Conservation (phyloP, 35 echinoderm and acorn worm genomes). For the Ophioderma brevispina region DNA sequence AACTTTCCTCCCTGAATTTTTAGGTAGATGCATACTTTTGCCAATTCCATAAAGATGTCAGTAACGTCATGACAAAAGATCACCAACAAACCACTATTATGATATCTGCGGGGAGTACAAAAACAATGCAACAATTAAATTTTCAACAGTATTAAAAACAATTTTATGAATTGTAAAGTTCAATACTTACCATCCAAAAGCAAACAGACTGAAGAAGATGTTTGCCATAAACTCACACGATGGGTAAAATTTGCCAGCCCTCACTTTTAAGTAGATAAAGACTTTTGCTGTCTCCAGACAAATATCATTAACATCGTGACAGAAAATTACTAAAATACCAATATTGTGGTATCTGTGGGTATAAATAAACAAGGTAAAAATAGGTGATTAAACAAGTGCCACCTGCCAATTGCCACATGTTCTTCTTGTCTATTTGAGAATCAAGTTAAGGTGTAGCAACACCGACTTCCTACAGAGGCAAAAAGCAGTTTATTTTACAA, state of each 20-base stretch:
- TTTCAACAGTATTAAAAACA: neutral
- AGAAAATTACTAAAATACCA: constrained; percentile 89
- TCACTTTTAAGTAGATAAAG: constrained; percentile 79
- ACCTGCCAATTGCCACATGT: too few relatives aligned
- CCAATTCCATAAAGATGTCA: constrained; percentile 94
- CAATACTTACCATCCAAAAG: constrained; percentile 83
- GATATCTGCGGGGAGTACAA: constrained; percentile 66
- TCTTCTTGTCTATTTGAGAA: too few relatives aligned
- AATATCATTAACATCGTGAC: constrained; percentile 95
- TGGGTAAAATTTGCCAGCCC: constrained; percentile 62
- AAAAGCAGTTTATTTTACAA: too few relatives aligned
- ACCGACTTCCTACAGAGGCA: too few relatives aligned
- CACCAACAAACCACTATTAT: constrained; percentile 77
- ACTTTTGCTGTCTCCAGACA: constrained; percentile 92
- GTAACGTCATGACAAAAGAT: constrained; percentile 91
- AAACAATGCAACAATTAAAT: constrained; percentile 8
- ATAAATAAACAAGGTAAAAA: constrained; percentile 19
- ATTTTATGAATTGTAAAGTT: neutral
- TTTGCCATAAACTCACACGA: constrained; percentile 79
- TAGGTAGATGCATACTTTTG: constrained; percentile 81
- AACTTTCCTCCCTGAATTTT: constrained; percentile 67
- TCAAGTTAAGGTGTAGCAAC: too few relatives aligned
- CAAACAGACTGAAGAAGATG: constrained; percentile 73
- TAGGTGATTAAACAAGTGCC: neutral
- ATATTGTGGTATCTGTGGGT: constrained; percentile 74